Evolutionary conservation across 1,140 invertebrate genomes (phyloP).

Genomic region (Nomia melanderi): DNA sequence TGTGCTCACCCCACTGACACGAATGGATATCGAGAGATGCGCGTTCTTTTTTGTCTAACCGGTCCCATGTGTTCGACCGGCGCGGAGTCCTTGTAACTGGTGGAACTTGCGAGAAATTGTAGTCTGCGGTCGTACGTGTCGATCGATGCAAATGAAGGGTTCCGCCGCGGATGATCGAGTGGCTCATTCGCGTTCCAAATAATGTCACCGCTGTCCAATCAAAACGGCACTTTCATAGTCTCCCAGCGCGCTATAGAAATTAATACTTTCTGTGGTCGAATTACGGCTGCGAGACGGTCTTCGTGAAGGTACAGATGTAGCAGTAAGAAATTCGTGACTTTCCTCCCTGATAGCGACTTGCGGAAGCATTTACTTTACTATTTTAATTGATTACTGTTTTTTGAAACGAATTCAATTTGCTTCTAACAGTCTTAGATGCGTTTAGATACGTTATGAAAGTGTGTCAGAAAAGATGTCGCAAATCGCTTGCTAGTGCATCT

Average conservation of each 20-base stretch:
- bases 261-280: background rate
- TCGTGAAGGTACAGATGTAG: too few relatives aligned
- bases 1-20: constrained; percentile 75
- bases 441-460: too few relatives aligned
- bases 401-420: too few relatives aligned
- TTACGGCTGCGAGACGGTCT: too few relatives aligned
- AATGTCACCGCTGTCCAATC: constrained; percentile 3
- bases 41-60: constrained; percentile 59
- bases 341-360: too few relatives aligned
- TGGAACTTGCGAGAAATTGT: constrained; percentile 57
- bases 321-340: too few relatives aligned
- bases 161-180: constrained; percentile 32
- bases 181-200: constrained; percentile 14
- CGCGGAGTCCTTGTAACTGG: constrained; percentile 52
- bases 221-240: background rate
- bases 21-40: constrained; percentile 62
- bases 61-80: constrained; percentile 64
- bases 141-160: constrained; percentile 60
- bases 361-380: too few relatives aligned
- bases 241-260: background rate
- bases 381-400: too few relatives aligned
- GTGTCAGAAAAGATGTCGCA: too few relatives aligned
- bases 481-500: too few relatives aligned
- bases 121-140: constrained; percentile 50
- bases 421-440: too few relatives aligned